Evolutionary conservation across 2,797 vertebrate species (phyloP).

Genomic region (Oryzias sinensis): DNA sequence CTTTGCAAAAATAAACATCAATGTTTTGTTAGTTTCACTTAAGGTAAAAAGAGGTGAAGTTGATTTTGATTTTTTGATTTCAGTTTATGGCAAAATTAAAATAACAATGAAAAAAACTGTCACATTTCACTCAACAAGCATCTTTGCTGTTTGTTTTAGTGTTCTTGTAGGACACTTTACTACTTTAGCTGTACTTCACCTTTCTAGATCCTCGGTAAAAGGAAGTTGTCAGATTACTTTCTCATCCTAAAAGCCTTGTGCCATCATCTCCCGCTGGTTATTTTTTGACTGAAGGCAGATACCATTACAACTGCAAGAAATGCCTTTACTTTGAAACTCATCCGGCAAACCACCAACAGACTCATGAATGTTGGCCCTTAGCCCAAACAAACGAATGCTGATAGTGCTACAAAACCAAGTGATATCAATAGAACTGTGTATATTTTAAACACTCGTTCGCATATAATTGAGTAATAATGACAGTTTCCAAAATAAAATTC

Average conservation of each 20-base stretch:
- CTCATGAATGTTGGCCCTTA: constrained; percentile 54
- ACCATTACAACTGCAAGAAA: constrained; percentile 64
- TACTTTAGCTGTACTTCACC: constrained; percentile 21
- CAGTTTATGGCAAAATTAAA: constrained; percentile 27
- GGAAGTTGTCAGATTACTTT: constrained; percentile 60
- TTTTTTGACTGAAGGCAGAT: constrained; percentile 71
- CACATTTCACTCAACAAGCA: too few relatives aligned
- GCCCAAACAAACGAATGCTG: constrained; percentile 35
- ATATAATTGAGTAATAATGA: too few relatives aligned
- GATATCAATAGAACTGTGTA: background rate
- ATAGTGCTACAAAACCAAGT: constrained; percentile 33
- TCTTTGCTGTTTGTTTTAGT: background rate
- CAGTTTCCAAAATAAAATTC: too few relatives aligned
- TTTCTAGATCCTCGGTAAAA: constrained; percentile 62
- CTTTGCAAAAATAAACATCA: constrained; percentile 54
- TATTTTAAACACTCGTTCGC: too few relatives aligned
- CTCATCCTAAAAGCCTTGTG: constrained; percentile 51
- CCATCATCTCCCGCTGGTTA: constrained; percentile 66
- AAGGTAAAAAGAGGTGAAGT: constrained; percentile 19
- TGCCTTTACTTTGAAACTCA: constrained; percentile 77
- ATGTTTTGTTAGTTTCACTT: constrained; percentile 35
- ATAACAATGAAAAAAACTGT: too few relatives aligned
- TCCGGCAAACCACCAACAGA: constrained; percentile 62
- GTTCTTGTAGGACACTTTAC: background rate
- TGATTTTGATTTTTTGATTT: constrained; percentile 45